Conservation (phyloP, 2,113 vertebrate species). For the Oreochromis tanganicae region DNA sequence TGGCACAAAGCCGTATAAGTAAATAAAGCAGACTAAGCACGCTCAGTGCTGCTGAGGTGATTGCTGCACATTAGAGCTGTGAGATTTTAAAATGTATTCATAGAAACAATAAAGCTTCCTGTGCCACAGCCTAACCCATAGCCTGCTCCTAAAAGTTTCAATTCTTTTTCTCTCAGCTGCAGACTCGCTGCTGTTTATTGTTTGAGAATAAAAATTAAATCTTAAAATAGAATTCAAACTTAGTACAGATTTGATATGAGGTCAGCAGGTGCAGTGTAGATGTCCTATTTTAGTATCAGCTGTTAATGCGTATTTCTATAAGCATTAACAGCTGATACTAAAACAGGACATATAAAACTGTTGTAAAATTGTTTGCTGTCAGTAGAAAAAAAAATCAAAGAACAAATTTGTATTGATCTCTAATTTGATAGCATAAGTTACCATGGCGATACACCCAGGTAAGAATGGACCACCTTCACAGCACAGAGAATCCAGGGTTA, state of each 20-base stretch:
- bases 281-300: not conserved
- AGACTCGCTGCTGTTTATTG: not conserved
- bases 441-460: not conserved
- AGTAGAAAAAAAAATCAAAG: not conserved
- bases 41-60: not conserved
- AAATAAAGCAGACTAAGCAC: not conserved
- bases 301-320: not conserved
- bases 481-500: not conserved
- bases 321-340: not conserved
- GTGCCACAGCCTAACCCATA: not conserved
- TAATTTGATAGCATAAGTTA: not conserved
- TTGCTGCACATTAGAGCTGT: not conserved
- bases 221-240: not conserved
- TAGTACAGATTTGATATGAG: not conserved
- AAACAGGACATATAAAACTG: not conserved
- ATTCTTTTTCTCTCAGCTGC: not conserved
- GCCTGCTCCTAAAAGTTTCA: not conserved
- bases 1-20: rapidly evolving
- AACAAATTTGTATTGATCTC: not conserved
- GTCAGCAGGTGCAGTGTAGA: not conserved
- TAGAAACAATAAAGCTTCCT: not conserved
- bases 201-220: not conserved
- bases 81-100: not conserved
- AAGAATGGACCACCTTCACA: not conserved
- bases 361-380: not conserved